Conservation (phyloP, 1,140 invertebrate species). For the Drosophila murphyi region DNA sequence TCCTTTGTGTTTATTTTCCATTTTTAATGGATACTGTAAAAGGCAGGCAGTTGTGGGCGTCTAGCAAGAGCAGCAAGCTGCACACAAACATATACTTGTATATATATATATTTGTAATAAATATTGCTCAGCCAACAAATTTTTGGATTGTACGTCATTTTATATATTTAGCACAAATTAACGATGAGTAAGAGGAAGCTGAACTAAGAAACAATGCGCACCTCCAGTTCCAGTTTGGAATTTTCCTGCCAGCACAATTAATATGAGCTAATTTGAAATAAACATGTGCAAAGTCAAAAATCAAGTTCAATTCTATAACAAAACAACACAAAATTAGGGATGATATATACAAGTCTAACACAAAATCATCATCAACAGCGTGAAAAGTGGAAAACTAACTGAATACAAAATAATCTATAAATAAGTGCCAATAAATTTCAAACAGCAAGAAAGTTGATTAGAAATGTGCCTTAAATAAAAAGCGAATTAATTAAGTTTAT, state of each 20-base stretch:
- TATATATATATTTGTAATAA: conserved; percentile 61
- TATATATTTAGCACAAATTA: conserved; percentile 68
- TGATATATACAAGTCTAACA: conserved; percentile 29
- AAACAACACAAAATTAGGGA: conserved; percentile 11
- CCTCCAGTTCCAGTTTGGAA: conserved; percentile 65
- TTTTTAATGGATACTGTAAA: conserved; percentile 80
- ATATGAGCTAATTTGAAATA: conserved; percentile 73
- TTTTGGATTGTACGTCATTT: conserved; percentile 73
- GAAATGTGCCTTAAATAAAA: conserved; percentile 36
- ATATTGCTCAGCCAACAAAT: conserved; percentile 59
- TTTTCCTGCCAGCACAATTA: conserved; percentile 54
- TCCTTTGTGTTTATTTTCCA: conserved; percentile 55
- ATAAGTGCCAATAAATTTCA: conserved; percentile 67
- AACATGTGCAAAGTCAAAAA: conserved; percentile 56
- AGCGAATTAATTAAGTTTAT: conserved; percentile 20
- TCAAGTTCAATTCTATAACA: conserved; percentile 58
- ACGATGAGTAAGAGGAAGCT: conserved; percentile 6
- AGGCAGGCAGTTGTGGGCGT: conserved; percentile 58
- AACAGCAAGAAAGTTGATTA: conserved; percentile 54
- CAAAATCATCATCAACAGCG: conserved; percentile 11
- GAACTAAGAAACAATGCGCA: conserved; percentile 29
- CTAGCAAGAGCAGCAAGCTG: conserved; percentile 36
- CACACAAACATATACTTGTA: conserved; percentile 31
- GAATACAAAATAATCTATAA: conserved; percentile 57
- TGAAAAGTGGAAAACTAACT: conserved; percentile 34